Conservation (phyloP, 1,140 invertebrate genomes). For the Lysiphlebus fabarum region DNA sequence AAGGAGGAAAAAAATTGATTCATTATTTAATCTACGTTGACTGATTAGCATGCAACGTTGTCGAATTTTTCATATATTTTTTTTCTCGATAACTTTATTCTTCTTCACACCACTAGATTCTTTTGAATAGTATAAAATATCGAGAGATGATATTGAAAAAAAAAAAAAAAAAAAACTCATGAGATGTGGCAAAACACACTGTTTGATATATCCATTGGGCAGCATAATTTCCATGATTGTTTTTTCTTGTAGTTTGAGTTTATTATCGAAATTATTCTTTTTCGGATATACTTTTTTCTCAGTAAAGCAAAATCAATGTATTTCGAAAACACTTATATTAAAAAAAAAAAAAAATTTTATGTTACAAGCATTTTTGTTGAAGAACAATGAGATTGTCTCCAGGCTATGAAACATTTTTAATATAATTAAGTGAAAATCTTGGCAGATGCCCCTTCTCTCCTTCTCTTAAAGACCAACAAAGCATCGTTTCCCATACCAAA, state of each 20-base stretch:
- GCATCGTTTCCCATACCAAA: neutral
- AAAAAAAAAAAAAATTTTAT: conserved; percentile 8
- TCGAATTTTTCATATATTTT: conserved; percentile 19
- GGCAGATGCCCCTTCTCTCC: conserved; percentile 34
- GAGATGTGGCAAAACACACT: no score
- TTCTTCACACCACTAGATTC: conserved; percentile 34
- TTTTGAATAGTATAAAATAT: conserved; percentile 45
- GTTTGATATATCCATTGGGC: no score
- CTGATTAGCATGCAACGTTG: conserved; percentile 55
- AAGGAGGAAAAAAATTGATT: conserved; percentile 53
- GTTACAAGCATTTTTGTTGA: neutral
- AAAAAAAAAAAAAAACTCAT: no score
- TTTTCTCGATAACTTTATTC: conserved; percentile 6
- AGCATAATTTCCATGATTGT: no score
- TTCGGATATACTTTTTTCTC: no score
- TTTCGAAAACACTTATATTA: no score
- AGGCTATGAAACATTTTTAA: conserved; percentile 55
- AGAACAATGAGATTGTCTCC: conserved; percentile 10
- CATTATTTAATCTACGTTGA: conserved; percentile 57
- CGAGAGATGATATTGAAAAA: no score
- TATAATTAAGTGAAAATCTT: conserved; percentile 55
- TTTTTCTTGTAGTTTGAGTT: conserved; percentile 22
- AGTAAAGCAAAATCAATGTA: no score
- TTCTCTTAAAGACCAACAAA: conserved; percentile 7
- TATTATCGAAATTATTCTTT: no score